phyloP scores from a whole-genome alignment of 2,888 invertebrate genomes.

The Hypselothyrea guttata region DNA sequence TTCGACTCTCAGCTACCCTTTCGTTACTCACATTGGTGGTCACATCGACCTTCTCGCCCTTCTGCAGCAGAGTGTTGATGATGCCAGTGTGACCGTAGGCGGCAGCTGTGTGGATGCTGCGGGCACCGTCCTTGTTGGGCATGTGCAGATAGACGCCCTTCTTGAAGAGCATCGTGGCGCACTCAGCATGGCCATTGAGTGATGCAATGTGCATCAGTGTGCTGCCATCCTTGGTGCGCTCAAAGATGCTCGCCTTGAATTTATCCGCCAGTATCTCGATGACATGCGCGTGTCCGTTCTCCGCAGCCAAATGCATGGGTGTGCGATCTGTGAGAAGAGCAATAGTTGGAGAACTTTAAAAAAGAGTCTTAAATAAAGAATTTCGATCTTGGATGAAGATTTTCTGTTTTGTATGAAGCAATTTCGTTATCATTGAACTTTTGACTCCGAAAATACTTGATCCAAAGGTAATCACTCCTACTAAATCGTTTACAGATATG shows the following conservation, averaged over 20 bases:
- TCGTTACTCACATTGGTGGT: constrained; percentile 91
- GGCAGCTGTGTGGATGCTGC: constrained; percentile 99
- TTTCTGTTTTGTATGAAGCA: no score
- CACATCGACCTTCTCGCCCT: constrained; percentile 98
- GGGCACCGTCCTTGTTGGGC: constrained; percentile 98
- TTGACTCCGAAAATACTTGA: no score
- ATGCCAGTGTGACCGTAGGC: constrained; percentile 98
- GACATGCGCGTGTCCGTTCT: constrained; percentile 96
- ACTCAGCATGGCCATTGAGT: constrained; percentile 97
- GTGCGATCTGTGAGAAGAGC: constrained; percentile 88
- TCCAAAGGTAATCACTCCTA: no score
- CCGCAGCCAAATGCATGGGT: constrained; percentile 98
- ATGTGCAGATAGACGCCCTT: constrained; percentile 99
- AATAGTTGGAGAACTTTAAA: no score
- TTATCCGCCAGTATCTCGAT: constrained; percentile 98
- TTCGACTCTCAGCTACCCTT: no score
- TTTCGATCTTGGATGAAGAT: no score
- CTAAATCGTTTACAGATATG: no score
- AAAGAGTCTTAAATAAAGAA: no score
- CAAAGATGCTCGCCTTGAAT: constrained; percentile 97
- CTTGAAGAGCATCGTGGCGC: constrained; percentile 98
- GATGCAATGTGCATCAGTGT: constrained; percentile 99
- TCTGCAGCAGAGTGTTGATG: constrained; percentile 96
- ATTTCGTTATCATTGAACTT: no score
- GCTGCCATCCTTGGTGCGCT: constrained; percentile 98